Conservation (phyloP, 1,140 invertebrate genomes). For the Battus philenor region DNA sequence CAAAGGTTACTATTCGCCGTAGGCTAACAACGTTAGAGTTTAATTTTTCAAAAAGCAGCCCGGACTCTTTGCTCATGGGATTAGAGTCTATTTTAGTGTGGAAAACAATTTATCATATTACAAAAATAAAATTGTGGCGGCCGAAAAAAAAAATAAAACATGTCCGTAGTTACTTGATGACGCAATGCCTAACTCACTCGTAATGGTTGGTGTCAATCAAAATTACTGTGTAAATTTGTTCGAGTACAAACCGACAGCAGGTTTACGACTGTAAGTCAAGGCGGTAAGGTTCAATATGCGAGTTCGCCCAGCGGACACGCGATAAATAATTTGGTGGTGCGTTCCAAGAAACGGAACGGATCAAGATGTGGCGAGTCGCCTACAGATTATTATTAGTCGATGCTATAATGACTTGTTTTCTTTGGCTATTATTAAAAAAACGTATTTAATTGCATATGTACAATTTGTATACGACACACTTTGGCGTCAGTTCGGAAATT, state of each 20-base stretch:
- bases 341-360: constrained; percentile 47
- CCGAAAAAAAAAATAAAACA: constrained; percentile 39
- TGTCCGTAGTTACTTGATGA: constrained; percentile 59
- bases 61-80: constrained; percentile 14
- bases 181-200: constrained; percentile 63
- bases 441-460: constrained; percentile 12
- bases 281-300: constrained; percentile 22
- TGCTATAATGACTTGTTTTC: constrained; percentile 17
- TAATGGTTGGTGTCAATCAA: constrained; percentile 75
- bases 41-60: constrained; percentile 1
- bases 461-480: no score
- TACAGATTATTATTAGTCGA: constrained; percentile 33
- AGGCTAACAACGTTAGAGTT: constrained; percentile 20
- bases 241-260: constrained; percentile 31
- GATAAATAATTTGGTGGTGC: constrained; percentile 29
- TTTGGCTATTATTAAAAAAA: constrained; percentile 22
- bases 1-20: constrained; percentile 23
- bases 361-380: constrained; percentile 46
- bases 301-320: constrained; percentile 9
- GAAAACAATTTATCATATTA: constrained; percentile 21
- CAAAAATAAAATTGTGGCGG: constrained; percentile 27
- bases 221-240: constrained; percentile 69
- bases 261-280: constrained; percentile 37
- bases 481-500: no score
- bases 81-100: constrained; percentile 30